These are phyloP conservation scores for Zelostemma sp. DNA, from an alignment of 1,140 invertebrate genomes.

Conservation along the genomic window DNA sequence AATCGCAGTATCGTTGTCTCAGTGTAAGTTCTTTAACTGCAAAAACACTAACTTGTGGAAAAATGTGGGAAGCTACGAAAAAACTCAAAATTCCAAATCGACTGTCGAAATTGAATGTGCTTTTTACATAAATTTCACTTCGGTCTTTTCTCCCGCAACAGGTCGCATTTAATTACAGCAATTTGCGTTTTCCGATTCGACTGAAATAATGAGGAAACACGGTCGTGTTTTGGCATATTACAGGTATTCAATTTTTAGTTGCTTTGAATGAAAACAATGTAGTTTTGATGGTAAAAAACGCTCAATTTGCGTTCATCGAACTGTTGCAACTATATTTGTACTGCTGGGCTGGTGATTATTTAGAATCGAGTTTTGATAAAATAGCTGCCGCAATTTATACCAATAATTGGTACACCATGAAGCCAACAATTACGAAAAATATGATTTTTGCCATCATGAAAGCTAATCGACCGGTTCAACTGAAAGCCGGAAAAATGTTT, in stretches of 20 bases:
- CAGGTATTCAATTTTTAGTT: background rate
- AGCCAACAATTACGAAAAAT: background rate
- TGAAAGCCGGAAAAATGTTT: background rate
- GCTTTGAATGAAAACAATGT: background rate
- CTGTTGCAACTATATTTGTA: slow-evolving; percentile 2
- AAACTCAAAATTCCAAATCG: no score
- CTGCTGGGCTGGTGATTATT: background rate
- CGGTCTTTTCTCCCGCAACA: no score
- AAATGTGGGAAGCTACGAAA: no score
- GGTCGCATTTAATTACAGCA: no score
- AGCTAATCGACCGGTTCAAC: background rate
- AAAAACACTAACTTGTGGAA: no score
- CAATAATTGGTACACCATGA: background rate
- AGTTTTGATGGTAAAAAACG: slow-evolving; percentile 7
- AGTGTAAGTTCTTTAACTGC: no score
- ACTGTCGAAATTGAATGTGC: no score
- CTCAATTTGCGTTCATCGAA: background rate
- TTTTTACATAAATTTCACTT: no score
- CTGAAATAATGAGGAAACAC: no score
- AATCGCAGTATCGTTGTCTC: no score
- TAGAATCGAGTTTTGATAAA: background rate
- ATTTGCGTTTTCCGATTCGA: no score
- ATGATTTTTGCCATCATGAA: background rate
- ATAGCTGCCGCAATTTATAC: background rate
- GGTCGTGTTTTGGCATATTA: no score